These are phyloP conservation scores for Zapus hudsonius DNA, from an alignment of 2,113 vertebrate genomes.

Conservation along the genomic window DNA sequence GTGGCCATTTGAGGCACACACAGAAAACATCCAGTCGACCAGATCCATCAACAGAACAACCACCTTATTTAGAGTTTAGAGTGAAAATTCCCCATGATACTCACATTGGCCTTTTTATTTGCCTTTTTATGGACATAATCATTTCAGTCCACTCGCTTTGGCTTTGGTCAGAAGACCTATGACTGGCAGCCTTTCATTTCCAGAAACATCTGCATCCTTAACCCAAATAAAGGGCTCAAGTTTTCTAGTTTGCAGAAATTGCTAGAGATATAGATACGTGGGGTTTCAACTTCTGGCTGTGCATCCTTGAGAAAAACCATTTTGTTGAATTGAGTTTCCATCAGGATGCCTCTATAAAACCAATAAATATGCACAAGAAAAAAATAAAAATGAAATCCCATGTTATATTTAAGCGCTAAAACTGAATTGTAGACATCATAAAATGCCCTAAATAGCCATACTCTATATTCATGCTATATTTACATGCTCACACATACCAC, in stretches of 20 bases:
- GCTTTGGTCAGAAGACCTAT: conserved; percentile 45
- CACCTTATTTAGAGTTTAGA: conserved; percentile 20
- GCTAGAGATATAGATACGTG: neutral
- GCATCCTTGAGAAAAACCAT: neutral
- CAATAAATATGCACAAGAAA: neutral
- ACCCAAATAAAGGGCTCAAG: conserved; percentile 32
- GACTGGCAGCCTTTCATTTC: neutral
- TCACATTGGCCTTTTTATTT: conserved; percentile 1
- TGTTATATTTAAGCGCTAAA: neutral
- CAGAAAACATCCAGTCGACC: neutral
- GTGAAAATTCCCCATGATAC: neutral
- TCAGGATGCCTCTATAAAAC: neutral
- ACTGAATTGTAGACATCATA: conserved; percentile 52
- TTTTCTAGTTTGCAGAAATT: conserved; percentile 11
- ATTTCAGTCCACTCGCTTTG: conserved; percentile 49
- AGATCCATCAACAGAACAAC: neutral
- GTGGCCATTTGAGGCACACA: neutral
- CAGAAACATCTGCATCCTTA: conserved; percentile 48
- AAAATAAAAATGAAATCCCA: conserved; percentile 27
- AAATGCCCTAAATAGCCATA: neutral
- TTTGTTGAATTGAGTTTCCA: neutral
- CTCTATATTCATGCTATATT: neutral
- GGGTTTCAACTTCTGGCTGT: neutral
- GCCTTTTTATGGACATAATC: no score
- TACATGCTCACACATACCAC: neutral